phyloP scores from a whole-genome alignment of 2,888 invertebrate genomes.

The Zaprionus lineosus region DNA sequence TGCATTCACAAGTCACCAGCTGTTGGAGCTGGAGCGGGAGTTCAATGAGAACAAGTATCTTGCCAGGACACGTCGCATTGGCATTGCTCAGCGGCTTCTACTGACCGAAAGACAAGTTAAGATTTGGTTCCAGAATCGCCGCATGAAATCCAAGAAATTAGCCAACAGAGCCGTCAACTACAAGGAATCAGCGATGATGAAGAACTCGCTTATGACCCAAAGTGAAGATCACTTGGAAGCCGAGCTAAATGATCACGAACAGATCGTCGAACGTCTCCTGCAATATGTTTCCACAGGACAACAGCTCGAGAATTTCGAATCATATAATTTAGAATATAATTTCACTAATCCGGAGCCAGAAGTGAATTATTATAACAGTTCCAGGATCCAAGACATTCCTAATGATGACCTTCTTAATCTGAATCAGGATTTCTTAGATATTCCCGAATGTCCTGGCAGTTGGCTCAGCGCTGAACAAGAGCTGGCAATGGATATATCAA shows the following conservation, averaged over 20 bases:
- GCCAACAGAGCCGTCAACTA: slow-evolving; percentile 18
- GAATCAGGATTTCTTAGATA: background rate
- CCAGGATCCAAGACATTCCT: background rate
- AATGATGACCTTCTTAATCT: background rate
- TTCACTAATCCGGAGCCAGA: background rate
- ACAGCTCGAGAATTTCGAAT: background rate
- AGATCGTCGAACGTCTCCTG: slow-evolving; percentile 63
- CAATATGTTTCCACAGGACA: slow-evolving; percentile 36
- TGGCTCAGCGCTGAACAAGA: slow-evolving; percentile 9
- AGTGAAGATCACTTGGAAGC: background rate
- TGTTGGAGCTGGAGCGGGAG: slow-evolving; percentile 96
- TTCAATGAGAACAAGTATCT: slow-evolving; percentile 97
- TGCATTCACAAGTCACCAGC: slow-evolving; percentile 97
- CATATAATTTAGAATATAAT: background rate
- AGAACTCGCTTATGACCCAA: background rate
- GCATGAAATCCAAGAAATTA: slow-evolving; percentile 89
- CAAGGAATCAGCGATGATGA: background rate
- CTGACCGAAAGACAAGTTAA: slow-evolving; percentile 94
- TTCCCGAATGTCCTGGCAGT: background rate
- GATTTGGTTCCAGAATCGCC: slow-evolving; percentile 92
- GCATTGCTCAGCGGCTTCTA: slow-evolving; percentile 95
- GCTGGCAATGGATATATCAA: background rate
- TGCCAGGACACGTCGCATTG: slow-evolving; percentile 95
- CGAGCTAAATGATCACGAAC: slow-evolving; percentile 44
- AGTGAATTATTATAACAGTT: background rate